Evolutionary conservation across 2,888 invertebrate genomes (phyloP).

Genomic region (Podabrus alpinus): DNA sequence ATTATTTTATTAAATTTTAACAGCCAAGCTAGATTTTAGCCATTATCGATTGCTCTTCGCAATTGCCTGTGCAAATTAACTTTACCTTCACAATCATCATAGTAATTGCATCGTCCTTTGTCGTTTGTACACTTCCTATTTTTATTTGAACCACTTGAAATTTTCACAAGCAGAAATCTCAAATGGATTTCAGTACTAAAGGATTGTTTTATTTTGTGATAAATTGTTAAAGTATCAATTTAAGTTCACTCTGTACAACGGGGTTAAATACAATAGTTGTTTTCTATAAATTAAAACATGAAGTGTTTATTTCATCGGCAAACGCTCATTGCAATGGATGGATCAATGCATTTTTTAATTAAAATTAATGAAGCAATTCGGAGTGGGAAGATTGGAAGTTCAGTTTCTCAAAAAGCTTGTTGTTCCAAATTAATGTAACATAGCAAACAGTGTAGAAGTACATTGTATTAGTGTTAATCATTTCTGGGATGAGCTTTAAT

Average conservation of each 20-base stretch:
- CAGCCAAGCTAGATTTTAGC: background rate
- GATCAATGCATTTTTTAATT: background rate
- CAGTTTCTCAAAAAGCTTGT: background rate
- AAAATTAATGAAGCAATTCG: background rate
- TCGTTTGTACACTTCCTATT: background rate
- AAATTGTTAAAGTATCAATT: background rate
- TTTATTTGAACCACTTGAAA: background rate
- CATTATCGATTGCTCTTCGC: background rate
- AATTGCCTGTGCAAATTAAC: background rate
- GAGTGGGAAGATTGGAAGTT: background rate
- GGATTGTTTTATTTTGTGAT: background rate
- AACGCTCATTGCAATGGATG: background rate
- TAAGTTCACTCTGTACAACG: too few species aligned
- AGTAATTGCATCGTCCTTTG: background rate
- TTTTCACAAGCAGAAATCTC: background rate
- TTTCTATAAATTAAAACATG: background rate
- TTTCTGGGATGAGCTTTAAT: slow-evolving; percentile 29
- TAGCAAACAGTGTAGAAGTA: background rate
- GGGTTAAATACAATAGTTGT: background rate
- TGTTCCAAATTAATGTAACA: background rate
- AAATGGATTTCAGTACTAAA: too few species aligned
- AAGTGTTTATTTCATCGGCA: background rate
- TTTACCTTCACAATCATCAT: background rate
- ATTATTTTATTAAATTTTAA: background rate
- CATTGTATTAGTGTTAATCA: background rate